Evolutionary conservation across 2,113 vertebrate genomes (phyloP).

Genomic region (Cololabis saira): DNA sequence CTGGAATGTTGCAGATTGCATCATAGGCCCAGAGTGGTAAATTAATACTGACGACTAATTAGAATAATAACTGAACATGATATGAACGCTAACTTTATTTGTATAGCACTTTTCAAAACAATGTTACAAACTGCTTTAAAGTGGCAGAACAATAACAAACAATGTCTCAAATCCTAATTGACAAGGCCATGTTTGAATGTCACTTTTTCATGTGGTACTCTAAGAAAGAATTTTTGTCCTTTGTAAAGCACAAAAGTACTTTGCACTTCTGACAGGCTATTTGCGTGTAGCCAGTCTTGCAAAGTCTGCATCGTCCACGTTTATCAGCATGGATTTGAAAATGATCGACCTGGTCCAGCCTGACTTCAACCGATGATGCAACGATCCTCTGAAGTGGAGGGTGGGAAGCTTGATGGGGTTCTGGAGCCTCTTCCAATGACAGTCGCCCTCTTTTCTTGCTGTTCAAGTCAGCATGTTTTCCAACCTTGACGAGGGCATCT

Average conservation of each 20-base stretch:
- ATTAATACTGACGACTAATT: neutral
- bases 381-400: no score
- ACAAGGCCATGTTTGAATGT: neutral
- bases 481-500: slow-evolving; percentile 4
- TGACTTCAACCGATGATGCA: no score
- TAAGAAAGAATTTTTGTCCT: neutral
- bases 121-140: neutral
- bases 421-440: neutral
- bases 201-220: neutral
- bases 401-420: no score
- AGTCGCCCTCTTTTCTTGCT: neutral
- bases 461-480: neutral
- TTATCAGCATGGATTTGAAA: no score
- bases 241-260: no score
- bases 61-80: neutral
- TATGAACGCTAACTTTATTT: no score
- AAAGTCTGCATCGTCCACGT: no score
- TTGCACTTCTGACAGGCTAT: no score
- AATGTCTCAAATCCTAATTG: neutral
- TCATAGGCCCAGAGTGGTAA: neutral
- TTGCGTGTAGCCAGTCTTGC: no score
- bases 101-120: no score
- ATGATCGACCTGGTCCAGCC: no score
- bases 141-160: neutral
- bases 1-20: no score